Evolutionary conservation across 2,888 invertebrate species (phyloP).

Genomic region (Agriopis marginaria): DNA sequence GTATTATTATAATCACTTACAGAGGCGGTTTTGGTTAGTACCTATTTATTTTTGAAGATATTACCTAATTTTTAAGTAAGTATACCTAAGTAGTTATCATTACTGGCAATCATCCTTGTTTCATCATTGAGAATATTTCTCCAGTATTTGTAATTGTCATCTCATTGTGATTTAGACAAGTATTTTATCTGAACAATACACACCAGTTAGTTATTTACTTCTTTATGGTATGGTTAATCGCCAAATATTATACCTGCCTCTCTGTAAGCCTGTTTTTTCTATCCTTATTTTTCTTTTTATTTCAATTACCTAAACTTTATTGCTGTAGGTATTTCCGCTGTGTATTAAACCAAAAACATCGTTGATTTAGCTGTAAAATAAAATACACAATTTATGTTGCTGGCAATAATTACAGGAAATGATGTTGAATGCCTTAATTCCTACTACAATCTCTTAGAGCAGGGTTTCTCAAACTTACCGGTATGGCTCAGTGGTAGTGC

Average conservation of each 20-base stretch:
- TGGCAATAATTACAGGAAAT: slow-evolving; percentile 4
- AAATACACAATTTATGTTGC: not conserved
- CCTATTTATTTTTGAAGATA: slow-evolving; percentile 56
- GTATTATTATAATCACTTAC: slow-evolving; percentile 70
- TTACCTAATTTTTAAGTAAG: slow-evolving; percentile 50
- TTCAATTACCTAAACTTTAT: slow-evolving; percentile 4
- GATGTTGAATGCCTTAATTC: not conserved
- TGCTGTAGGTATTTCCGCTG: slow-evolving; percentile 16
- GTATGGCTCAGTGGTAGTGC: too few species aligned
- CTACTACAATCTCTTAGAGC: not conserved
- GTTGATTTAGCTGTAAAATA: slow-evolving; percentile 1
- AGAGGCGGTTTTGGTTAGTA: slow-evolving; percentile 76
- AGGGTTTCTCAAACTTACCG: not conserved
- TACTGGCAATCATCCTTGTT: slow-evolving; percentile 58
- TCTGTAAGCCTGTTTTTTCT: slow-evolving; percentile 29
- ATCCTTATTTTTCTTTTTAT: slow-evolving; percentile 29
- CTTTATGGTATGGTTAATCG: not conserved
- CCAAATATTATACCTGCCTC: slow-evolving; percentile 19
- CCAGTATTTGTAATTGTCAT: slow-evolving; percentile 60
- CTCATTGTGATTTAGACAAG: slow-evolving; percentile 9
- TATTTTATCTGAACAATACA: slow-evolving; percentile 12
- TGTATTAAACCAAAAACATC: slow-evolving; percentile 19
- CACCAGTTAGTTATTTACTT: not conserved
- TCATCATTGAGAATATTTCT: slow-evolving; percentile 24
- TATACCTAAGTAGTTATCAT: slow-evolving; percentile 48